phyloP scores from a whole-genome alignment of 2,888 invertebrate species.

The Podotricha telesiphe region DNA sequence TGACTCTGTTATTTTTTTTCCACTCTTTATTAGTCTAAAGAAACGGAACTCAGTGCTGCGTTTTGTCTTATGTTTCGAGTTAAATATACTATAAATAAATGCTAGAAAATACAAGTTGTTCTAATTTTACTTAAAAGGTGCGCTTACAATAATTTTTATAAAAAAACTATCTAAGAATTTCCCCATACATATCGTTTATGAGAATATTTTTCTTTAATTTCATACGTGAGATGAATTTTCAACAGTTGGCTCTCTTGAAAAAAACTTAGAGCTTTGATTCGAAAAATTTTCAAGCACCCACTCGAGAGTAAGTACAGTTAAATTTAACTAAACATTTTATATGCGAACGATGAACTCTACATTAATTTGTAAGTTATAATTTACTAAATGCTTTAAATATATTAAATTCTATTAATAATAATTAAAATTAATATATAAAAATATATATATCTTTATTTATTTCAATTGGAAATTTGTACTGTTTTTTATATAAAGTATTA shows the following conservation, averaged over 20 bases:
- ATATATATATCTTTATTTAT: not conserved
- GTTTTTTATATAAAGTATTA: too few relatives aligned
- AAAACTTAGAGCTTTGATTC: slow-evolving; percentile 13
- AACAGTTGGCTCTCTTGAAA: slow-evolving; percentile 11
- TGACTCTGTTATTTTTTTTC: too few relatives aligned
- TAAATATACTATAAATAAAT: too few relatives aligned
- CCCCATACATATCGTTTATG: slow-evolving; percentile 2
- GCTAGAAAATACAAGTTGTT: not conserved
- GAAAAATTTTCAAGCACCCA: not conserved
- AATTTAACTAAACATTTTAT: slow-evolving; percentile 3
- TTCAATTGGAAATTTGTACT: not conserved
- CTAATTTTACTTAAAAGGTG: not conserved
- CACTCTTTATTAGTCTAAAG: too few relatives aligned
- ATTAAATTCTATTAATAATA: not conserved
- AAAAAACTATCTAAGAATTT: not conserved
- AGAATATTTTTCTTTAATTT: slow-evolving; percentile 22
- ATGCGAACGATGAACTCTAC: not conserved
- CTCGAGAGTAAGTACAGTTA: slow-evolving; percentile 1
- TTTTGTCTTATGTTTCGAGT: too few relatives aligned
- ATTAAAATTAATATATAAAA: not conserved
- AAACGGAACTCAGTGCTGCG: too few relatives aligned
- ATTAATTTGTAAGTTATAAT: not conserved
- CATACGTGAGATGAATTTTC: slow-evolving; percentile 15
- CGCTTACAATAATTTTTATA: not conserved
- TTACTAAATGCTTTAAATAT: not conserved